Evolutionary conservation across 2,888 invertebrate species (phyloP), one percentile per base, ranked within the genome.

Genomic region (Seira ritae): DNA sequence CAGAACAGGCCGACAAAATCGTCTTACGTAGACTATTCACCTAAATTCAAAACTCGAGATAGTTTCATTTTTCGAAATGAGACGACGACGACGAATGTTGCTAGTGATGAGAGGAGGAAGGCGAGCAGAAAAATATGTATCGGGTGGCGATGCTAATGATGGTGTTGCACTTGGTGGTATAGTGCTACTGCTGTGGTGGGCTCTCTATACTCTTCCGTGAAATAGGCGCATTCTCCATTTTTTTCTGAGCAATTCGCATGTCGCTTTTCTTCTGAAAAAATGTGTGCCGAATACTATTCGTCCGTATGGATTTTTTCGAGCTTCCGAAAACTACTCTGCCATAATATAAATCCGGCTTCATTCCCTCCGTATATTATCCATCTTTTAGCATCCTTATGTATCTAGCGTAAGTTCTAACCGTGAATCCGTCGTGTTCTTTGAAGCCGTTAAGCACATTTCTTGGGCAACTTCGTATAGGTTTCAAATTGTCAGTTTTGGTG

Each of bases 211-310:
- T 4, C n/a, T 20, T 62, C 62, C 62, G 62, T 22, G 62, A 62
- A 62, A 62, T 62, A 62, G 20, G 62, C n/a, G 62, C 62, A 62
- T 62, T 62, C 62, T 20, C 62, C 62, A 62, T 62, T 62, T 62
- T 62, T 62, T 62, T 20, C 4, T 62, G 15, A 31, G 31, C 31
- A 8, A n/a, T 50, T 50, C 15, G 50, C 62, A 4, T 62, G 62
- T 62, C 62, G 62, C 31, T 31, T 31, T 31, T 31, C 31, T 31
- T 31, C 31, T 31, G 8, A 31, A 31, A 31, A 50, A 12, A 2
- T 50, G 50, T 15, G 15, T 15, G 50, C 50, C 15, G 12, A 4
- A 31, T 31, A 8, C 31, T 31, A 31, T 31, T 31, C 31, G 31
- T 31, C 8, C 31, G n/a, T 8, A 8, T 31, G 2, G 31, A 31